Base-by-base conservation (phyloP, 2,113 vertebrate genomes). In the Columbina picui region DNA sequence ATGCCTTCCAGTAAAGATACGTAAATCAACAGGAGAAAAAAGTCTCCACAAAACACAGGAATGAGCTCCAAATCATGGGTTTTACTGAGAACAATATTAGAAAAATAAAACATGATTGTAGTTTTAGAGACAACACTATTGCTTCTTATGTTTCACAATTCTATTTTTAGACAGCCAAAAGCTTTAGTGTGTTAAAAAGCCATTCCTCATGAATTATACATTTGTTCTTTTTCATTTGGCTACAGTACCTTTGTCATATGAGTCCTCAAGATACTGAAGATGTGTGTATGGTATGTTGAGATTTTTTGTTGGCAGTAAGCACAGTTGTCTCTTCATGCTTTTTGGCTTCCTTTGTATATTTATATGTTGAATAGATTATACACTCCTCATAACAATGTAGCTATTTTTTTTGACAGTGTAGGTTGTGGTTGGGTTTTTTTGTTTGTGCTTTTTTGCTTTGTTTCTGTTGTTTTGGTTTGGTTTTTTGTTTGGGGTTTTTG, bases 201-300 rank as follows among this genome's bases (percentile, higher is more conserved):
- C 34, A 91, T 89, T 96, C 71, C 57, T 97, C 92, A 96, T 98
- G 97, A 98, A 98, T 98, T 97, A 98, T 97, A 84, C 86, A 97
- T 97, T 75, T 94, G 65, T 97, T 96, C 96, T 93, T 96, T 96
- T 95, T 97, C 84, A 84, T 95, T 98, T 95, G 95, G 94, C 90
- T 96, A 77, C 68, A 53, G 90, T 50, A 92, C 73, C 89, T 98
- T 97, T 97, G 92, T 96, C 94, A 89, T 96, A 96, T 67, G 91
- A 96, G 91, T 97, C 92, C 83, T 93, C 81, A 65, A 95, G 95
- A 94, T 91, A 89, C 76, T 74, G 81, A 93, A 80, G 87, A 96
- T 81, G 32, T 36, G 85, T 82, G 64, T 89, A 71, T 91, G 85
- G 81, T 87, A 67, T 90, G 84, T 27, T 8, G 55, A 95, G 92